Conservation (phyloP, 2,113 vertebrate genomes). For the Galemys pyrenaicus region DNA sequence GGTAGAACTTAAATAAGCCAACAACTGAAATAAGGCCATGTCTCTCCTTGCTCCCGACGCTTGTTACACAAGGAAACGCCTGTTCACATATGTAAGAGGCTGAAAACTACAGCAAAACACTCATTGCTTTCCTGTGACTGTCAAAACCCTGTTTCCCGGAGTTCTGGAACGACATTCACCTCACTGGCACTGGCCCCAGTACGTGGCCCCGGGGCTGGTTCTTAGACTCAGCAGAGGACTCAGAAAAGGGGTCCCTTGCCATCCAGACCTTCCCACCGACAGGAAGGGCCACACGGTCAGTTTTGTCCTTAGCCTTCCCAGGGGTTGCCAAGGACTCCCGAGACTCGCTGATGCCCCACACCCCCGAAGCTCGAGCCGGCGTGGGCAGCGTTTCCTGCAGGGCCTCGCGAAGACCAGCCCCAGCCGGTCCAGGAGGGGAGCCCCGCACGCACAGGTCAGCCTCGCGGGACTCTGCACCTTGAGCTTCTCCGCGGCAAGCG, state of each 20-base stretch:
- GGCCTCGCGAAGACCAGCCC: background rate
- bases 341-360: background rate
- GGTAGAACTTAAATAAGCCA: background rate
- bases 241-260: background rate
- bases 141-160: background rate
- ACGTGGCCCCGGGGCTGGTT: background rate
- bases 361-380: background rate
- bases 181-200: background rate
- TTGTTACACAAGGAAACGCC: constrained; percentile 2
- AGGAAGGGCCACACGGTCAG: background rate
- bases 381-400: background rate
- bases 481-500: background rate
- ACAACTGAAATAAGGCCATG: background rate
- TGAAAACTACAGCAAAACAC: background rate
- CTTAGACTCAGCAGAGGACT: background rate
- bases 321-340: background rate
- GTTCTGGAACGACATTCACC: background rate
- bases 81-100: background rate
- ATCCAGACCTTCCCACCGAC: too few relatives aligned
- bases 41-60: background rate
- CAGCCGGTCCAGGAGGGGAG: background rate
- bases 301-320: background rate
- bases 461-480: background rate
- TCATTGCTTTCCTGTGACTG: background rate
- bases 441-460: background rate